Evolutionary conservation across 1,140 invertebrate genomes (phyloP).

Genomic region (Glossosoma conforme): DNA sequence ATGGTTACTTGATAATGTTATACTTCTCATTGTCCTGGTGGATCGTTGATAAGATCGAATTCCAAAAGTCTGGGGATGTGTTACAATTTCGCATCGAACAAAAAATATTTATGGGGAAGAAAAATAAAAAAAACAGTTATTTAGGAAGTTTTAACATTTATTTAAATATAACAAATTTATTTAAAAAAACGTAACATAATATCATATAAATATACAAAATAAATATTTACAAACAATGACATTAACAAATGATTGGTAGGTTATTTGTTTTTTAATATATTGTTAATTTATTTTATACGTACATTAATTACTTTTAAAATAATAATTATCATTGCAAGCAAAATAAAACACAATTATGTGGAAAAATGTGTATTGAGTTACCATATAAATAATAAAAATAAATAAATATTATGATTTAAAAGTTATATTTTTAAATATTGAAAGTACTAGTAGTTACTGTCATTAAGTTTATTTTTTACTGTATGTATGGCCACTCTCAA

Average conservation of each 20-base stretch:
- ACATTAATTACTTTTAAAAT: too few species aligned
- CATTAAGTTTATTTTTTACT: too few species aligned
- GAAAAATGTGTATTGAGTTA: neutral
- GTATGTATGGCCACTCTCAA: too few species aligned
- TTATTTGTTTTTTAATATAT: neutral
- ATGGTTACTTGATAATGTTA: too few species aligned
- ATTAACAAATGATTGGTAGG: conserved; percentile 4
- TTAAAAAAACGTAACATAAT: conserved; percentile 12
- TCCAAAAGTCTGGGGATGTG: too few species aligned
- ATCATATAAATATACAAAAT: conserved; percentile 10
- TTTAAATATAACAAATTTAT: conserved; percentile 17
- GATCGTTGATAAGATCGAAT: too few species aligned
- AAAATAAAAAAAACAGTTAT: conserved; percentile 7
- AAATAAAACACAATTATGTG: neutral
- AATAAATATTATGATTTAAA: neutral
- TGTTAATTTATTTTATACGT: neutral
- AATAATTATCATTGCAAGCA: neutral
- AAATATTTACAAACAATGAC: conserved; percentile 22
- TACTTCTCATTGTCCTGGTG: too few species aligned
- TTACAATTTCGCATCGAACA: too few species aligned
- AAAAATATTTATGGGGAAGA: too few species aligned
- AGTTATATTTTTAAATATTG: neutral
- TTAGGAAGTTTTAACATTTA: conserved; percentile 9
- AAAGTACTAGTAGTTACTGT: too few species aligned
- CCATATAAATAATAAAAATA: neutral